Base-by-base conservation (phyloP, 2,797 vertebrate genomes). In the Orestias chungarensis region DNA sequence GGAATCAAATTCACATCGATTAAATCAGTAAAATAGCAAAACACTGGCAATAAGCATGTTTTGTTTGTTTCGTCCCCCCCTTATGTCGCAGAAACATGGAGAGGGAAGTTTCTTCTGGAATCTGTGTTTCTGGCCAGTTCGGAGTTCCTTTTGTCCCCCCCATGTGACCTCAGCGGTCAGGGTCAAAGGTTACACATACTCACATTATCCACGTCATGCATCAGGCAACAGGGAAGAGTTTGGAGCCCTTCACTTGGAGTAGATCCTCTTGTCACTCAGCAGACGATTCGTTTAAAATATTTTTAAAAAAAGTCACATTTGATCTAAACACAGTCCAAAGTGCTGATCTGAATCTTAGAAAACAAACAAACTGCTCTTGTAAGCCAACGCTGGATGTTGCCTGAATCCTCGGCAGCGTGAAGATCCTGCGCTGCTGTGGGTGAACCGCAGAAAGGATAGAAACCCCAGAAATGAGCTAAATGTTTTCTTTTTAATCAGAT, bases 1-100 rank as follows among this genome's bases (percentile, higher is more conserved):
- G 77, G 78, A 90, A 86, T 84, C 79, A 78, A 89, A 89, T 87
- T 92, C 87, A 94, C 91, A 92, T 82, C 75, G 44, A 84, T 61
- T 70, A 87, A 81, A 75, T 75, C 71, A 73, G 76, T 54, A 68
- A 72, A 68, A 68, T 20, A 68, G 68, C 75, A 33, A 47, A 62
- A 78, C 38, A 79, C 57, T 72, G 54, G 67, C 64, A 65, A 57
- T 68, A 69, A 23, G 46, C 69, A 6, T 61, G 38, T 1, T 43
- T 35, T 31, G 54, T 43, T 70, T 35, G n/a, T 66, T 61, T 50
- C 9, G 14, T n/a, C 25, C 25, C 50, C 23, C 25, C 64, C 46
- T 74, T 38, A 71, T 86, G 40, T 81, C 70, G 17, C 65, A 52
- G 74, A 59, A 1, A 59, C 64, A 40, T 74, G 54, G 40, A 67